Evolutionary conservation across 2,888 invertebrate species (phyloP), one percentile per base, ranked within the genome.

Genomic region (Bhutanitis thaidina): DNA sequence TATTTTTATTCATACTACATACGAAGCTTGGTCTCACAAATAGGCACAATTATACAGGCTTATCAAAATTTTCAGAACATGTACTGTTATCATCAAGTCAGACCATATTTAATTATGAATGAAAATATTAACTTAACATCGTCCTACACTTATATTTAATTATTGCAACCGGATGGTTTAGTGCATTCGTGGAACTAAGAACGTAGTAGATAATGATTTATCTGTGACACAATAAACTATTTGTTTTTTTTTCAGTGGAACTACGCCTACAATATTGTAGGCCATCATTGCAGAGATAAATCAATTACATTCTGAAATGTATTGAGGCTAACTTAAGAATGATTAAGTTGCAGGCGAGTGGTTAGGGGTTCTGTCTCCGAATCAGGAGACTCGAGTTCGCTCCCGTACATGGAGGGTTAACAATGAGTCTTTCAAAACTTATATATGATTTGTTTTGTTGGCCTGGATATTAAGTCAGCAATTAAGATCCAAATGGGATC

Each of bases 101-200:
- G 61, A 64, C 61, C 30, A 32, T 12, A 45, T 37, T 45, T 45
- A 20, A 37, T 49, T 49, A 50, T 45, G 38, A 46, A 46, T 41
- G 45, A 36, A 41, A 51, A 46, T 50, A 48, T 55, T 53, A 49
- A 54, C 40, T 39, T 48, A 30, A 45, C 49, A 36, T 46, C 50
- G 41, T 50, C 53, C 51, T 29, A 50, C 51, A 46, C 49, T 53
- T 43, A 50, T 52, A 41, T 43, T 46, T 47, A 52, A 46, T 43
- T 38, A 32, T 25, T 37, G 12, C 47, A 25, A 32, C 45, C 52
- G 52, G 52, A 52, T 52, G 52, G 15, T 41, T 54, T 54, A 45
- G 49, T 47, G n/a, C 57, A 49, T 55, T 68, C 63, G 52, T 59
- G 61, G 67, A 63, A 66, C 49, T 53, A 37, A 52, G 54, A 53